A percentile compares a stretch with the other conserved stretches of the same genome.
Conservation (phyloP, 2,888 invertebrate genomes). For the Crematogaster levior region DNA sequence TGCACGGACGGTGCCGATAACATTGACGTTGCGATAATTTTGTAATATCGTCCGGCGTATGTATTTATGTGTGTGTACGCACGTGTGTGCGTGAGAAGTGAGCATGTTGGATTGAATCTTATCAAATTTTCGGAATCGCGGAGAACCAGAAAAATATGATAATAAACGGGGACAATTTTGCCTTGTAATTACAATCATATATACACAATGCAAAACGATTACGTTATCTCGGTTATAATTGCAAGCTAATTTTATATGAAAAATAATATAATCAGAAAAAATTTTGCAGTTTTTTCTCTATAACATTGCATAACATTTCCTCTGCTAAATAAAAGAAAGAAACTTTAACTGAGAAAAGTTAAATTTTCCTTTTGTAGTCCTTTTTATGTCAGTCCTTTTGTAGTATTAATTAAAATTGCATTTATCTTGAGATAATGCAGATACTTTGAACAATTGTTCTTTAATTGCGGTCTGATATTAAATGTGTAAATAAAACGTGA, state of each 20-base stretch:
- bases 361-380: too few relatives aligned
- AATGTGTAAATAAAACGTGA: too few relatives aligned
- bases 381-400: too few relatives aligned
- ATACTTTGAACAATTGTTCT: background rate
- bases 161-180: constrained; percentile 11
- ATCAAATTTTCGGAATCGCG: constrained; percentile 42
- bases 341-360: background rate
- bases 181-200: background rate
- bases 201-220: constrained; percentile 5
- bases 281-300: background rate
- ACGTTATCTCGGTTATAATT: constrained; percentile 4
- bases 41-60: constrained; percentile 76
- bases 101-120: constrained; percentile 20
- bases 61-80: background rate
- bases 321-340: background rate
- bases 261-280: background rate
- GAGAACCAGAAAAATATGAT: constrained; percentile 24
- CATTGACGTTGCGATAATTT: constrained; percentile 82
- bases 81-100: constrained; percentile 5
- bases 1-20: constrained; percentile 79
- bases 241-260: background rate
- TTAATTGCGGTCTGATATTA: background rate
- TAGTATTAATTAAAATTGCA: background rate
- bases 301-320: too few relatives aligned
- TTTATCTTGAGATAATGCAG: background rate